Evolutionary conservation across 2,888 invertebrate genomes (phyloP).

Genomic region (Eristalis intricaria): DNA sequence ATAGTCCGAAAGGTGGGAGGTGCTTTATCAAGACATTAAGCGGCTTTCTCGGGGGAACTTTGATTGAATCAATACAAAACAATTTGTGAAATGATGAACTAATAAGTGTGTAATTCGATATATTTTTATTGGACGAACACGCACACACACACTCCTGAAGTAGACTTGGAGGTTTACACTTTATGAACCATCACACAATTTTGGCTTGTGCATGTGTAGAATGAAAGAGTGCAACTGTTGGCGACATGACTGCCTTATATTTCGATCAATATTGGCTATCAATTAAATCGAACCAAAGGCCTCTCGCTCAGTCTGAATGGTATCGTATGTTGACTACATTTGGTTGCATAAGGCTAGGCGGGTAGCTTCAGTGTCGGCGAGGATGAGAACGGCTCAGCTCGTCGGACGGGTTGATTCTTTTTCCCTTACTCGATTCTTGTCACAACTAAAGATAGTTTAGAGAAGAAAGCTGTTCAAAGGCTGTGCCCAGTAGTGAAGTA

Average conservation of each 20-base stretch:
- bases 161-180: not conserved
- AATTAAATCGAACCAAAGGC: too few relatives aligned
- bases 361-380: too few relatives aligned
- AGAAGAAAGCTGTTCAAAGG: too few relatives aligned
- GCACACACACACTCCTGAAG: not conserved
- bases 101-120: not conserved
- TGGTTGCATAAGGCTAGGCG: too few relatives aligned
- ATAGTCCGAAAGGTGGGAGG: not conserved
- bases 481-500: too few relatives aligned
- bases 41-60: slow-evolving; percentile 14
- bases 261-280: too few relatives aligned
- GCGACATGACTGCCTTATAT: not conserved
- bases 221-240: not conserved
- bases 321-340: too few relatives aligned
- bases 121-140: not conserved
- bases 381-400: too few relatives aligned
- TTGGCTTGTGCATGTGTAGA: not conserved
- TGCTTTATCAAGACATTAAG: slow-evolving; percentile 46
- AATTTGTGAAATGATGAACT: slow-evolving; percentile 46
- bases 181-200: not conserved
- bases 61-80: slow-evolving; percentile 63
- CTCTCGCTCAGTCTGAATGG: not conserved
- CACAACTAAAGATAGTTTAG: too few relatives aligned
- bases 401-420: too few relatives aligned
- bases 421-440: too few relatives aligned